Conservation (phyloP, 2,888 invertebrate species). For the Morpho helenor region DNA sequence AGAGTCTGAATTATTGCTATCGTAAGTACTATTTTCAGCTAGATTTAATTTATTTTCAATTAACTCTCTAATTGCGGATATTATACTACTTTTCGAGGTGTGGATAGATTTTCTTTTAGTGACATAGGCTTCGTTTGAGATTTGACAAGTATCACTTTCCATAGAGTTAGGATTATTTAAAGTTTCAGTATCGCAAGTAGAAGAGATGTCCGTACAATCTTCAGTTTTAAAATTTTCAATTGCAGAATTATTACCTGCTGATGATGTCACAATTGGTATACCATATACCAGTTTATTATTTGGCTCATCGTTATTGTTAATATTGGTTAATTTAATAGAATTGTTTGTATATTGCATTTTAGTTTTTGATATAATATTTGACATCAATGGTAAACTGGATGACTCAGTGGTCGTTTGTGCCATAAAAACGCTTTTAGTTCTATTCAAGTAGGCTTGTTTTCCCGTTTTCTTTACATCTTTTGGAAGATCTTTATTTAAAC, state of each 20-base stretch:
- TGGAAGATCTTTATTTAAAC: slow-evolving; percentile 16
- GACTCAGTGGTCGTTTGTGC: slow-evolving; percentile 42
- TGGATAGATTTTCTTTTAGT: slow-evolving; percentile 12
- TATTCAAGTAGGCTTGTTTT: slow-evolving; percentile 37
- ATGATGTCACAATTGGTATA: background rate
- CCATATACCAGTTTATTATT: no score
- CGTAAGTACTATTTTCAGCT: slow-evolving; percentile 19
- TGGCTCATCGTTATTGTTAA: background rate
- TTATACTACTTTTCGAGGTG: slow-evolving; percentile 24
- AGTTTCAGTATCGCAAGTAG: background rate
- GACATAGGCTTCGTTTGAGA: background rate
- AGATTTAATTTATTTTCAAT: slow-evolving; percentile 18
- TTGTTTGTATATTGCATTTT: slow-evolving; percentile 14
- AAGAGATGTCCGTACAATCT: background rate
- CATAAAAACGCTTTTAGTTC: slow-evolving; percentile 43
- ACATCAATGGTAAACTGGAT: slow-evolving; percentile 30
- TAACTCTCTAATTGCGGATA: slow-evolving; percentile 27
- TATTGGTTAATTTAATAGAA: background rate
- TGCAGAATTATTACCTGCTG: background rate
- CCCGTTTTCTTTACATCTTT: slow-evolving; percentile 28
- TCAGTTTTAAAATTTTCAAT: background rate
- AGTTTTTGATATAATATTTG: slow-evolving; percentile 32
- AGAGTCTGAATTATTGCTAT: slow-evolving; percentile 32
- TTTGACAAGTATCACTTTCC: background rate
- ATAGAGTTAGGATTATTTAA: background rate